These are phyloP conservation scores for Hystrix brachyura DNA, from an alignment of 2,113 vertebrate species.

Conservation along the genomic window DNA sequence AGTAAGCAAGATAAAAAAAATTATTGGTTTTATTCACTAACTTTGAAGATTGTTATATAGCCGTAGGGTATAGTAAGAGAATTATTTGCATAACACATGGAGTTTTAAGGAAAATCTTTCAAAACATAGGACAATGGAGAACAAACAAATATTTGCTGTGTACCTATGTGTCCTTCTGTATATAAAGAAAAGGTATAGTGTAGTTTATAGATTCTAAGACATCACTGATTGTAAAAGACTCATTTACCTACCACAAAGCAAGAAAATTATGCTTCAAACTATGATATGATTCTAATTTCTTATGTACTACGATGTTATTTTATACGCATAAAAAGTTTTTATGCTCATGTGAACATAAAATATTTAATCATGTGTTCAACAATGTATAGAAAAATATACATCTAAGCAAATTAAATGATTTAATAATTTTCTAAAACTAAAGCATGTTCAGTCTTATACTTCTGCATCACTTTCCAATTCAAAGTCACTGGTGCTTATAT, in stretches of 20 bases:
- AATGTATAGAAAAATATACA: background rate
- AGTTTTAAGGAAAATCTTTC: constrained; percentile 4
- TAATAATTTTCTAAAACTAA: background rate
- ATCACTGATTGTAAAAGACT: background rate
- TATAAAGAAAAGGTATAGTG: background rate
- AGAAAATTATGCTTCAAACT: background rate
- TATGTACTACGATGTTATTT: background rate
- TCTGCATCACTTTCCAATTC: background rate
- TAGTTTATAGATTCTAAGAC: background rate
- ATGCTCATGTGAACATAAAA: background rate
- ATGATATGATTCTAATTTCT: background rate
- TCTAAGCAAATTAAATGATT: background rate
- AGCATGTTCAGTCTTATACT: background rate
- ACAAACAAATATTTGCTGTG: background rate
- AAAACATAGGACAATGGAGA: background rate
- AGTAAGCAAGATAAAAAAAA: background rate
- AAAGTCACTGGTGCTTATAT: background rate
- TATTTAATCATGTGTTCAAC: background rate
- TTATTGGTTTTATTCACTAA: background rate
- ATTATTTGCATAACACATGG: background rate
- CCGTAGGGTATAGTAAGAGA: background rate
- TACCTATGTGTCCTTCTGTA: background rate
- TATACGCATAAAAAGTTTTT: background rate
- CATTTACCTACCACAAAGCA: background rate
- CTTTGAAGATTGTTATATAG: background rate